A percentile compares a stretch with the other conserved stretches of the same genome.
Conservation (phyloP, 1,140 invertebrate species). For the Zaprionus lachaisei region DNA sequence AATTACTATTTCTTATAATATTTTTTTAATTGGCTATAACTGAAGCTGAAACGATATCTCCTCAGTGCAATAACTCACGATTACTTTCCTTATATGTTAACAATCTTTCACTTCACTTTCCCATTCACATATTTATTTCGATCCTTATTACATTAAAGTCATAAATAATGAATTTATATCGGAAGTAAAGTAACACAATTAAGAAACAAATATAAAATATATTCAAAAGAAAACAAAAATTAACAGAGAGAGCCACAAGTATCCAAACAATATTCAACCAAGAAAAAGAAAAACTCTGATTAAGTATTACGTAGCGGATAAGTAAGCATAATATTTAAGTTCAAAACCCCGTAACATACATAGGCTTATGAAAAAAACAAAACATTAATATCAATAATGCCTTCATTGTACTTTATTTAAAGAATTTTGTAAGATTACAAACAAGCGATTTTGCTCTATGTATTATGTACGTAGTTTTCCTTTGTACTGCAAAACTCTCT, state of each 20-base stretch:
- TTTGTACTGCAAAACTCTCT: slow-evolving; percentile 24
- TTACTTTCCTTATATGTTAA: slow-evolving; percentile 28
- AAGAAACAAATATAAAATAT: slow-evolving; percentile 48
- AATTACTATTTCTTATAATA: slow-evolving; percentile 21
- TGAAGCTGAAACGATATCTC: slow-evolving; percentile 56
- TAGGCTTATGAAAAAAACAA: slow-evolving; percentile 52
- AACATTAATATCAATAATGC: slow-evolving; percentile 34
- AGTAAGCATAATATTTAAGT: slow-evolving; percentile 66
- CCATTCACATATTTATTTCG: slow-evolving; percentile 61
- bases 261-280: slow-evolving; percentile 39
- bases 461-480: slow-evolving; percentile 50
- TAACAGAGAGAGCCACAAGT: slow-evolving; percentile 30
- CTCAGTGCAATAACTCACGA: slow-evolving; percentile 69
- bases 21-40: slow-evolving; percentile 44
- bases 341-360: slow-evolving; percentile 32
- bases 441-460: slow-evolving; percentile 48
- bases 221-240: slow-evolving; percentile 29
- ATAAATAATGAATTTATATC: slow-evolving; percentile 53
- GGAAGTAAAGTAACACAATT: slow-evolving; percentile 27
- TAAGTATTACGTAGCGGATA: slow-evolving; percentile 77
- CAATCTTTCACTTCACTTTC: slow-evolving; percentile 30
- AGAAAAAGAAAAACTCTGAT: slow-evolving; percentile 66
- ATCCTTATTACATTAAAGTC: slow-evolving; percentile 37
- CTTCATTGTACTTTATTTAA: slow-evolving; percentile 54
- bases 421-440: slow-evolving; percentile 47